These are phyloP conservation scores for Manis javanica DNA, from an alignment of 2,797 vertebrate species.

Conservation along the genomic window DNA sequence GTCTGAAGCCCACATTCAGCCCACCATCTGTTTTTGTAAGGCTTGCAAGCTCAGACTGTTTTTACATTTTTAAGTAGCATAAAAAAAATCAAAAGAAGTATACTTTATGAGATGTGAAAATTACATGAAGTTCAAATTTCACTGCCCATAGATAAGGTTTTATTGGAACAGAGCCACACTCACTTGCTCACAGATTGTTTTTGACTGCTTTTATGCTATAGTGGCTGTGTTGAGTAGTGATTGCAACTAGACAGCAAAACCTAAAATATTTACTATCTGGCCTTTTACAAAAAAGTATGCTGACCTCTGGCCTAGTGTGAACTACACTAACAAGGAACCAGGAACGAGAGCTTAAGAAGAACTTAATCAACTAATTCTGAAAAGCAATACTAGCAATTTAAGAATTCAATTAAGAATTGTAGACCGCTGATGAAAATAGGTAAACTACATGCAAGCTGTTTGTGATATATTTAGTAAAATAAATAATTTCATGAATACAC, in stretches of 20 bases:
- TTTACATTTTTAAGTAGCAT: constrained; percentile 7
- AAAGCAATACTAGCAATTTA: constrained; percentile 52
- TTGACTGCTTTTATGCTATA: neutral
- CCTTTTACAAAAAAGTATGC: neutral
- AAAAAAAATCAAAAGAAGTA: constrained; percentile 24
- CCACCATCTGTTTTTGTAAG: neutral
- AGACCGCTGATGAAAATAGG: constrained; percentile 12
- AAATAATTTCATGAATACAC: neutral
- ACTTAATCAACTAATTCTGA: constrained; percentile 7
- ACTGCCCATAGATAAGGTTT: constrained; percentile 17
- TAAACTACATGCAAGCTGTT: constrained; percentile 48
- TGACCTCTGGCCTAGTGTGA: neutral
- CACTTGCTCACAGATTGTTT: neutral
- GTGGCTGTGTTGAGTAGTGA: neutral
- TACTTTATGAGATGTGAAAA: constrained; percentile 39
- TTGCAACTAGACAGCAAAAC: neutral
- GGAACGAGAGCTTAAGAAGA: neutral
- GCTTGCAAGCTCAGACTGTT: neutral
- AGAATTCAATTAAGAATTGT: neutral
- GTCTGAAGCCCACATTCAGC: neutral
- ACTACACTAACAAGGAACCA: constrained; percentile 28
- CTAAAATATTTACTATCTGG: constrained; percentile 13
- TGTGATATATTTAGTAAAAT: constrained; percentile 41
- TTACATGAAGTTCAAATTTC: constrained; percentile 31
- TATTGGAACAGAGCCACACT: neutral